Percentiles rank a stretch among this genome's conserved stretches.
These are phyloP conservation scores for Xylocopa sonorina DNA, from an alignment of 1,140 invertebrate genomes.

Conservation along the genomic window DNA sequence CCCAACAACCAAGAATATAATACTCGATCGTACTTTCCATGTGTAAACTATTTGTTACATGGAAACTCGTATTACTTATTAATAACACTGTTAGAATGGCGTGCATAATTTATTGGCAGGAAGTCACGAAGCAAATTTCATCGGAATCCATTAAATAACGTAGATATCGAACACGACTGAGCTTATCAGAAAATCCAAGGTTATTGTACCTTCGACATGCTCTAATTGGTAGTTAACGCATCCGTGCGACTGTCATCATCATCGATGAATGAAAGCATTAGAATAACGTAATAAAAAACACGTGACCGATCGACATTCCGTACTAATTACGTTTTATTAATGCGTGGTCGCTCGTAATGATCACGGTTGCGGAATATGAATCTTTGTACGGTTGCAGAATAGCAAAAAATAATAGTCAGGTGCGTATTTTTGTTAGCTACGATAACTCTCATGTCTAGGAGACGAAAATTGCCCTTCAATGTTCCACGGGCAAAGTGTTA, in stretches of 20 bases:
- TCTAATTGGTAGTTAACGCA: conserved; percentile 13
- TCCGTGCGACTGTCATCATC: neutral
- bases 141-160: neutral
- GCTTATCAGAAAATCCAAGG: neutral
- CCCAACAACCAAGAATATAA: conserved; percentile 13
- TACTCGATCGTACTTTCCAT: neutral
- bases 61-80: no score
- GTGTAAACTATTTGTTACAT: conserved; percentile 28
- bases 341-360: neutral
- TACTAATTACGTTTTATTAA: neutral
- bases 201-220: neutral
- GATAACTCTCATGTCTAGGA: no score
- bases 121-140: conserved; percentile 22
- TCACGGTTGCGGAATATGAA: neutral
- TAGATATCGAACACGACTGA: neutral
- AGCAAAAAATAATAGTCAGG: no score
- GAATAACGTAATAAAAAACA: neutral
- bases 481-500: no score
- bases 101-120: conserved; percentile 36
- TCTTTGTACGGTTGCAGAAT: no score
- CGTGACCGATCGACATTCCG: neutral
- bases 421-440: no score
- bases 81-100: neutral
- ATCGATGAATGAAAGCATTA: neutral
- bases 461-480: no score